These are phyloP conservation scores for Monochamus saltuarius DNA, from an alignment of 1,140 invertebrate genomes.

Conservation along the genomic window DNA sequence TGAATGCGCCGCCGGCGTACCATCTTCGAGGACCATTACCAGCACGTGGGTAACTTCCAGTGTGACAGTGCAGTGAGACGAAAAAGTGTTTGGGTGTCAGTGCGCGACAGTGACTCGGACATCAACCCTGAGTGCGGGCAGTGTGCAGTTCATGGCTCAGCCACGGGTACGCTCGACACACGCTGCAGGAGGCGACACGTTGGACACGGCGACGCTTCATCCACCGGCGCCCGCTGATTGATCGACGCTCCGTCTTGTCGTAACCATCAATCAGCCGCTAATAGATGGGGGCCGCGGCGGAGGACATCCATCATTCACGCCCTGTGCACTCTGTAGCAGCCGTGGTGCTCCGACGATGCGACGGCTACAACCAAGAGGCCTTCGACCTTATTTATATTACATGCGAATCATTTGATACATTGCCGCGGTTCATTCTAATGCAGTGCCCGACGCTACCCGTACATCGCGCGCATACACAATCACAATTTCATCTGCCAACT, in stretches of 20 bases:
- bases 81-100: constrained; percentile 41
- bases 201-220: constrained; percentile 15
- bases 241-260: constrained; percentile 22
- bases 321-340: constrained; percentile 26
- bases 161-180: constrained; percentile 58
- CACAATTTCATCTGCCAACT: constrained; percentile 5
- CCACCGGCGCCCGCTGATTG: constrained; percentile 28
- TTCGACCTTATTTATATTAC: constrained; percentile 28
- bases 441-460: constrained; percentile 18
- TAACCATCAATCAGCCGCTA: constrained; percentile 30
- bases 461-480: constrained; percentile 19
- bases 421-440: constrained; percentile 15
- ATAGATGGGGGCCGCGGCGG: constrained; percentile 22
- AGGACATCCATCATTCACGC: constrained; percentile 28
- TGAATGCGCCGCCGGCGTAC: constrained; percentile 37
- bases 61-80: constrained; percentile 44
- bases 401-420: constrained; percentile 17
- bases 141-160: constrained; percentile 64
- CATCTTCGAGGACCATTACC: constrained; percentile 28
- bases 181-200: constrained; percentile 33
- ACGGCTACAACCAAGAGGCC: constrained; percentile 9
- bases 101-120: constrained; percentile 50
- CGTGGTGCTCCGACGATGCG: neutral
- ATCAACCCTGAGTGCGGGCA: constrained; percentile 56
- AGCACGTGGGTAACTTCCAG: constrained; percentile 37